Percentiles rank a stretch among this genome's conserved stretches.
phyloP scores from a whole-genome alignment of 2,797 vertebrate genomes.

The Hippoglossus hippoglossus region DNA sequence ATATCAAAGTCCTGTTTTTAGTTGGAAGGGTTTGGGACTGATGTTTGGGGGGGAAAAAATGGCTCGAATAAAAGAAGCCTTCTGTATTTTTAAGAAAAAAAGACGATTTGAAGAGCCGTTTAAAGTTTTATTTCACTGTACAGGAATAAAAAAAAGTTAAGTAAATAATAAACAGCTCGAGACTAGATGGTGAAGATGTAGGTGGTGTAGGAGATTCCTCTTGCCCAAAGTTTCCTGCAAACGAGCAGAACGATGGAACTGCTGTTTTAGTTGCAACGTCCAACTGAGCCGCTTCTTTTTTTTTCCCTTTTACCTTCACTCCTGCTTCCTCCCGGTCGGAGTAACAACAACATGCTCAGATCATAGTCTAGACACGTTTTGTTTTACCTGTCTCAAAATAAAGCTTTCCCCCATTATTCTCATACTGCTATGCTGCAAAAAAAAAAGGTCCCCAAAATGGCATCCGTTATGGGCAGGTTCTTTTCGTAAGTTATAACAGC shows the following conservation, averaged over 20 bases:
- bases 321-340: constrained; percentile 46
- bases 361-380: constrained; percentile 57
- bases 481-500: constrained; percentile 48
- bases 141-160: constrained; percentile 81
- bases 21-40: constrained; percentile 77
- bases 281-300: constrained; percentile 45
- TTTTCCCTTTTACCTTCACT: constrained; percentile 12
- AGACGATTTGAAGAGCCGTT: constrained; percentile 81
- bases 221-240: constrained; percentile 52
- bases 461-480: constrained; percentile 59
- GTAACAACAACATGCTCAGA: constrained; percentile 54
- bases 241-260: constrained; percentile 45
- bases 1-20: constrained; percentile 82
- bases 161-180: constrained; percentile 82
- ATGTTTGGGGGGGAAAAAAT: constrained; percentile 81
- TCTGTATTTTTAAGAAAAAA: constrained; percentile 90
- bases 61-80: constrained; percentile 84
- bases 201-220: constrained; percentile 86
- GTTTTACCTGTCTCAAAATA: constrained; percentile 57
- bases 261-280: constrained; percentile 55
- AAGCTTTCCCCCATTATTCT: constrained; percentile 50
- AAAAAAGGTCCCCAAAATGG: constrained; percentile 33
- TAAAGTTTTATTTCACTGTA: constrained; percentile 87
- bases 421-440: constrained; percentile 62
- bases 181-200: constrained; percentile 93